Evolutionary conservation across 2,797 vertebrate genomes (phyloP).

Genomic region (Anguilla obscura): DNA sequence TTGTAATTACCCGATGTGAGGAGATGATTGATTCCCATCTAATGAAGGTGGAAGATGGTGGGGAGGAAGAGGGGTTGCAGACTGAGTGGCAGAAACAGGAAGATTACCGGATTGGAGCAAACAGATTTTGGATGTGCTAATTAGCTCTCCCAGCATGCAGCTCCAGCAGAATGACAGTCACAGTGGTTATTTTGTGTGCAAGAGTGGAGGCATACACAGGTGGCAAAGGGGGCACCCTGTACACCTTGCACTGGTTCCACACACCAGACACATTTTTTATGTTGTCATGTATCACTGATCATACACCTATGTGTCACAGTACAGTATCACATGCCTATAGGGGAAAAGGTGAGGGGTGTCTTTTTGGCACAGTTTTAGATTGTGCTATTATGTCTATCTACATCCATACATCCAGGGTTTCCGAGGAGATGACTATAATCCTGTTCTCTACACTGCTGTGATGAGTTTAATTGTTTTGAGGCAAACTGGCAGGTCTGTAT

Average conservation of each 20-base stretch:
- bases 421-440: neutral
- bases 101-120: constrained; percentile 63
- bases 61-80: constrained; percentile 26
- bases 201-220: constrained; percentile 54
- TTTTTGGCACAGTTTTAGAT: neutral
- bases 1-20: constrained; percentile 59
- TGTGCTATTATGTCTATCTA: neutral
- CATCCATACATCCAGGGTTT: neutral
- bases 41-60: constrained; percentile 48
- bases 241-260: constrained; percentile 21
- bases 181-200: constrained; percentile 58
- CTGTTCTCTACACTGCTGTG: neutral
- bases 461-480: neutral
- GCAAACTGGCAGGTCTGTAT: neutral
- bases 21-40: constrained; percentile 64
- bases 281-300: neutral
- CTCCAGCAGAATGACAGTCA: constrained; percentile 67
- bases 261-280: constrained; percentile 21
- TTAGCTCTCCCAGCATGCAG: constrained; percentile 75
- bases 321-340: neutral
- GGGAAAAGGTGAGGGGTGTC: neutral
- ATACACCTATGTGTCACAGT: neutral
- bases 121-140: constrained; percentile 71
- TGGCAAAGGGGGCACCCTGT: neutral
- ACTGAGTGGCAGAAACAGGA: constrained; percentile 52